phyloP scores from a whole-genome alignment of 2,888 invertebrate genomes.

The Lithophane semibrunnea region DNA sequence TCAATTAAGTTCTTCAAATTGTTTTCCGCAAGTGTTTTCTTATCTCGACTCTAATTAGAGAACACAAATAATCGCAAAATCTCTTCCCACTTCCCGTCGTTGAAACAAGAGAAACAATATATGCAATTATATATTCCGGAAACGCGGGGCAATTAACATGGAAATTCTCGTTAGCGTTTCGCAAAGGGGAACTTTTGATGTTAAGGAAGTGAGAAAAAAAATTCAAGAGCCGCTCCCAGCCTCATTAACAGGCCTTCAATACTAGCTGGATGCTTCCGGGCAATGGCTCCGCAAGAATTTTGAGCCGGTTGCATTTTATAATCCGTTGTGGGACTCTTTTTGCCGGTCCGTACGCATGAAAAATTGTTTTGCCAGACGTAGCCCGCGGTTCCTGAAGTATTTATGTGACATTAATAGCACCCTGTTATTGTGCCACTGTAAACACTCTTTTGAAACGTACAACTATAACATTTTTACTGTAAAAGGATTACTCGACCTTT shows the following conservation, averaged over 20 bases:
- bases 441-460: constrained; percentile 16
- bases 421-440: constrained; percentile 32
- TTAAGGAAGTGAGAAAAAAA: constrained; percentile 85
- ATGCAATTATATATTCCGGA: constrained; percentile 87
- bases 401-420: constrained; percentile 36
- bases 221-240: constrained; percentile 82
- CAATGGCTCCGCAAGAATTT: constrained; percentile 74
- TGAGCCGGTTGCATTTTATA: constrained; percentile 70
- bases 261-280: constrained; percentile 79
- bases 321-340: constrained; percentile 37
- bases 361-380: constrained; percentile 34
- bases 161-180: constrained; percentile 87
- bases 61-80: constrained; percentile 82
- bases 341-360: constrained; percentile 27
- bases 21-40: constrained; percentile 75
- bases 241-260: constrained; percentile 88
- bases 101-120: constrained; percentile 85
- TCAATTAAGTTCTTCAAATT: constrained; percentile 75
- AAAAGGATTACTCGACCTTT: constrained; percentile 19
- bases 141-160: constrained; percentile 87
- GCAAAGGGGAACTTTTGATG: constrained; percentile 89
- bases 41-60: constrained; percentile 79
- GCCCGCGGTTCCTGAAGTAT: constrained; percentile 23
- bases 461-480: background rate
- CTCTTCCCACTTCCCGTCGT: constrained; percentile 77